phyloP scores from a whole-genome alignment of 2,113 vertebrate genomes.

The Trinectes maculatus region DNA sequence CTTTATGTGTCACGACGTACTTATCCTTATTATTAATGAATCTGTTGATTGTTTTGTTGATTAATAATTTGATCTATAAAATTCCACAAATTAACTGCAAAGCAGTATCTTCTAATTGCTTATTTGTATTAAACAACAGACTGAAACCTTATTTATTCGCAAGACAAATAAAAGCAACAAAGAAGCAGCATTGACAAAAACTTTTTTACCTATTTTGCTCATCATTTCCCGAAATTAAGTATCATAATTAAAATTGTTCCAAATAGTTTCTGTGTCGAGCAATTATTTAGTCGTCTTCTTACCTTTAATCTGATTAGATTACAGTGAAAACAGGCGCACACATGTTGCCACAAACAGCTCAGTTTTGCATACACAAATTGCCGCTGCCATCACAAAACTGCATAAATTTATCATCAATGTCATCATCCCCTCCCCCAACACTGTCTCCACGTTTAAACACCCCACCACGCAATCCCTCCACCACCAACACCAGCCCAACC shows the following conservation, averaged over 20 bases:
- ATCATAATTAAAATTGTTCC: too few relatives aligned
- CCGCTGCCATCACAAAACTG: conserved; percentile 47
- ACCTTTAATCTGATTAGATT: too few relatives aligned
- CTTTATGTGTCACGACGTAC: neutral
- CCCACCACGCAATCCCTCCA: conserved; percentile 12
- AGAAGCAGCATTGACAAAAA: too few relatives aligned
- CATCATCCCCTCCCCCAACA: conserved; percentile 51
- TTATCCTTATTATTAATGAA: neutral
- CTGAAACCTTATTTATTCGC: neutral
- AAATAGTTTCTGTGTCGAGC: too few relatives aligned
- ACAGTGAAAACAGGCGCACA: neutral
- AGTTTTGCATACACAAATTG: conserved; percentile 36
- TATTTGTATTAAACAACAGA: too few relatives aligned
- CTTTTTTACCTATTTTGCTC: too few relatives aligned
- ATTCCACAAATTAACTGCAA: neutral
- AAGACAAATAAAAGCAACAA: neutral
- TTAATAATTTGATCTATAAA: neutral
- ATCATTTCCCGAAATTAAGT: too few relatives aligned
- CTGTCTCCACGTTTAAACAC: conserved; percentile 49
- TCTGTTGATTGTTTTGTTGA: neutral
- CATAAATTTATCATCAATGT: conserved; percentile 50
- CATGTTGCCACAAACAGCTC: conserved; percentile 3
- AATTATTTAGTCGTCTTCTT: too few relatives aligned
- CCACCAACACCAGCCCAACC: conserved; percentile 49
- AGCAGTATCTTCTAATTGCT: neutral